These are phyloP conservation scores for Bursaphelenchus mucronatus DNA, from an alignment of 1,140 invertebrate species.

Conservation along the genomic window DNA sequence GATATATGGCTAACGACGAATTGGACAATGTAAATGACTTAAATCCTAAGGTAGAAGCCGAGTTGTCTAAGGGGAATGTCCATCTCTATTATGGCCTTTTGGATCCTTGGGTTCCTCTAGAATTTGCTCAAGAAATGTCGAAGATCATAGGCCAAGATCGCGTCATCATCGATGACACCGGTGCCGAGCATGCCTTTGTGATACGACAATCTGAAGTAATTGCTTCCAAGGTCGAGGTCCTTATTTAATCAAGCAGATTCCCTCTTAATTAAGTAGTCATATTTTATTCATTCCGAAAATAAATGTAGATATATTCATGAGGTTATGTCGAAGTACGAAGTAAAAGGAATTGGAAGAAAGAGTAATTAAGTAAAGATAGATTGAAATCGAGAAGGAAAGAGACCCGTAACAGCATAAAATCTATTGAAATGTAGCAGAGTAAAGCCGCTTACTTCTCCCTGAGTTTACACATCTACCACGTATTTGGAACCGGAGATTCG, in stretches of 20 bases:
- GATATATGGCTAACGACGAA: conserved; percentile 12
- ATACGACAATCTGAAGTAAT: conserved; percentile 22
- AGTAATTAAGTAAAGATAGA: conserved; percentile 5
- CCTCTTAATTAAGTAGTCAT: background rate
- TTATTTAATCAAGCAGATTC: background rate
- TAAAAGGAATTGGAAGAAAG: background rate
- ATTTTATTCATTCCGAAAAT: conserved; percentile 18
- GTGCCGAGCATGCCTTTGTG: conserved; percentile 29
- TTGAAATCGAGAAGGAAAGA: conserved; percentile 2
- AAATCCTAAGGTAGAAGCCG: conserved; percentile 3
- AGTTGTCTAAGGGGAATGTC: background rate
- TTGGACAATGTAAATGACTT: conserved; percentile 4
- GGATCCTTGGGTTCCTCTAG: conserved; percentile 5
- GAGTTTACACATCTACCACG: conserved; percentile 23
- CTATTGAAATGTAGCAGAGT: conserved; percentile 6
- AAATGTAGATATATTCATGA: conserved; percentile 1
- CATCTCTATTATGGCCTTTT: conserved; percentile 17
- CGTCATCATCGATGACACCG: conserved; percentile 29
- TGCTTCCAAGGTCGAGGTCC: conserved; percentile 19
- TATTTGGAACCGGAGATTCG: conserved; percentile 24
- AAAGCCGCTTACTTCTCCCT: background rate
- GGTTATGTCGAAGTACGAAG: background rate
- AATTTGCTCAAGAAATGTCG: conserved; percentile 10
- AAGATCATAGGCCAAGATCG: conserved; percentile 17
- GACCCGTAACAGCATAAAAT: conserved; percentile 10